A percentile compares a stretch with the other conserved stretches of the same genome.
phyloP scores from a whole-genome alignment of 2,888 invertebrate genomes.

The Antheraea yamamai region DNA sequence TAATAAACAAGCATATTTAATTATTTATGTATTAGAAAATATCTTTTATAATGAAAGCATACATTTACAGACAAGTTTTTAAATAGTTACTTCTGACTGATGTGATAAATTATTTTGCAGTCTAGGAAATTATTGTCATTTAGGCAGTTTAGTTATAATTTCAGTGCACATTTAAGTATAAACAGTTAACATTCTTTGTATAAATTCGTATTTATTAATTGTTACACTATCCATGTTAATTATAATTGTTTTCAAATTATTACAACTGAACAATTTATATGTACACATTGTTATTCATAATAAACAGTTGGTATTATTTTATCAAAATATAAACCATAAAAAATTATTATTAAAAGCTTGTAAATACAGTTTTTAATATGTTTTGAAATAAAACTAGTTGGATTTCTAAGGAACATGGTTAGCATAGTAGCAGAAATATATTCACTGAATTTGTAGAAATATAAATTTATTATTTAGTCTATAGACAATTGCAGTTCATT shows the following conservation, averaged over 20 bases:
- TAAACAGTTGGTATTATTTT: not conserved
- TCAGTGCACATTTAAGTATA: too few species aligned
- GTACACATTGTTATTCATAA: not conserved
- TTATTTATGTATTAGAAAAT: too few species aligned
- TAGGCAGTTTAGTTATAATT: not conserved
- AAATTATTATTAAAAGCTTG: not conserved
- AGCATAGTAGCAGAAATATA: not conserved
- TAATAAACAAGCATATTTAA: not conserved
- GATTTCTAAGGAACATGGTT: not conserved
- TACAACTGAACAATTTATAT: too few species aligned
- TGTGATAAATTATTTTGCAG: too few species aligned
- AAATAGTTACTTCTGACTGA: too few species aligned
- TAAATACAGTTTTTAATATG: not conserved
- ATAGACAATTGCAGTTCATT: too few species aligned
- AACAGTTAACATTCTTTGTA: too few species aligned
- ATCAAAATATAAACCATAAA: not conserved
- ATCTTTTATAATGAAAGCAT: not conserved
- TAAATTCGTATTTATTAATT: not conserved
- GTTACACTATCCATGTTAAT: not conserved
- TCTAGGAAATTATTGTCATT: not conserved
- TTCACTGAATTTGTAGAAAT: not conserved
- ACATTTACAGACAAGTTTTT: too few species aligned
- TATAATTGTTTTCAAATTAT: too few species aligned
- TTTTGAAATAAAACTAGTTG: not conserved
- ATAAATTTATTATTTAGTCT: not conserved